These are phyloP conservation scores for Arothron firmamentum DNA, from an alignment of 2,113 vertebrate species.

Conservation along the genomic window DNA sequence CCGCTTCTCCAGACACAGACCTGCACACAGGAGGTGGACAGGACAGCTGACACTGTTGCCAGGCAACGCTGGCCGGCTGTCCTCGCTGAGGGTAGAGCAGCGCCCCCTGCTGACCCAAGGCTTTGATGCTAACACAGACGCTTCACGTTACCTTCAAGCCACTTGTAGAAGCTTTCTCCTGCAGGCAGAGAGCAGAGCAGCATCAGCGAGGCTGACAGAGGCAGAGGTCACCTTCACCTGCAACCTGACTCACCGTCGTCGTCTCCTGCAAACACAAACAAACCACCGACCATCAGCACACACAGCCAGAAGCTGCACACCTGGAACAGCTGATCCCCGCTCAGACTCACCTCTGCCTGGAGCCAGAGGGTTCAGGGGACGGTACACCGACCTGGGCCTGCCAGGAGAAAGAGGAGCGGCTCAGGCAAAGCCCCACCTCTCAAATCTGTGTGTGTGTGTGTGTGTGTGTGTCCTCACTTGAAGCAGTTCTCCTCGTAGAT, in stretches of 20 bases:
- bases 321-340: background rate
- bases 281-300: background rate
- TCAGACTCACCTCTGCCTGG: constrained; percentile 80
- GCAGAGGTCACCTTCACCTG: too few species aligned
- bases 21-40: constrained; percentile 56
- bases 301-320: background rate
- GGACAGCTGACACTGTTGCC: too few species aligned
- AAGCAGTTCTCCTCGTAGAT: constrained; percentile 99
- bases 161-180: constrained; percentile 94
- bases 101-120: background rate
- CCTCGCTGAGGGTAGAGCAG: too few species aligned
- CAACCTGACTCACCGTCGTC: constrained; percentile 86
- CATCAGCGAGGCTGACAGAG: background rate
- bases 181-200: constrained; percentile 29
- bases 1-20: constrained; percentile 94
- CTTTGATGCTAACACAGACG: background rate
- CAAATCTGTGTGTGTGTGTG: background rate
- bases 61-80: too few species aligned
- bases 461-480: constrained; percentile 78
- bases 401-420: constrained; percentile 30
- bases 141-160: constrained; percentile 87
- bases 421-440: too few species aligned
- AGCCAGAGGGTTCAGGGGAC: constrained; percentile 90
- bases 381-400: constrained; percentile 94
- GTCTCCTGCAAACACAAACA: constrained; percentile 74